Evolutionary conservation across 2,888 invertebrate genomes (phyloP).

Genomic region (Mycalesis mineus): DNA sequence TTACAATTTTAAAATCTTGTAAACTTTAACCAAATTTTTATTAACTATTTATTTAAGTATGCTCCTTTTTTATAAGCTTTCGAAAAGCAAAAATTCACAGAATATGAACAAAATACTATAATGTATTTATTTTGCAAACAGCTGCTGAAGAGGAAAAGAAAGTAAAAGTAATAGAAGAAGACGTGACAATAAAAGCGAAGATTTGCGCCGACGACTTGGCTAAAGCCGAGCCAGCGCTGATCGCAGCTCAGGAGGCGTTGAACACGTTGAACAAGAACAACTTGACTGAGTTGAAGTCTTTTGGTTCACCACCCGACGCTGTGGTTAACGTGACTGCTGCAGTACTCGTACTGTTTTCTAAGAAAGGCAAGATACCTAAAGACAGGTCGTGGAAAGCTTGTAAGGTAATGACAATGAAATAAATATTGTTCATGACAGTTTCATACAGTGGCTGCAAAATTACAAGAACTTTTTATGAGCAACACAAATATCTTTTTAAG

Average conservation of each 20-base stretch:
- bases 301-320: slow-evolving; percentile 92
- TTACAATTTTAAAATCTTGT: no score
- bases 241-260: slow-evolving; percentile 93
- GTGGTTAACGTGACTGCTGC: slow-evolving; percentile 92
- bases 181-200: slow-evolving; percentile 89
- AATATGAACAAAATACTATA: no score
- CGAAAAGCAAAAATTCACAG: no score
- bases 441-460: no score
- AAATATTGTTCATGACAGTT: no score
- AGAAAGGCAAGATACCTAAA: slow-evolving; percentile 91
- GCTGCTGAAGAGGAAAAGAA: slow-evolving; percentile 92
- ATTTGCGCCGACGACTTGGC: slow-evolving; percentile 93
- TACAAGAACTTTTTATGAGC: no score
- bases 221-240: slow-evolving; percentile 93
- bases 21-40: no score
- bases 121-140: slow-evolving; percentile 31
- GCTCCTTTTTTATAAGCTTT: no score
- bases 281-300: slow-evolving; percentile 95
- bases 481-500: no score
- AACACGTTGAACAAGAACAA: slow-evolving; percentile 96
- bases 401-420: slow-evolving; percentile 82
- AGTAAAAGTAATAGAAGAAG: slow-evolving; percentile 92
- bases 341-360: slow-evolving; percentile 90
- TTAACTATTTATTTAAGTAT: no score
- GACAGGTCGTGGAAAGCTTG: slow-evolving; percentile 95